Base-by-base conservation (phyloP, 2,797 vertebrate genomes). In the Diplodus puntazzo region DNA sequence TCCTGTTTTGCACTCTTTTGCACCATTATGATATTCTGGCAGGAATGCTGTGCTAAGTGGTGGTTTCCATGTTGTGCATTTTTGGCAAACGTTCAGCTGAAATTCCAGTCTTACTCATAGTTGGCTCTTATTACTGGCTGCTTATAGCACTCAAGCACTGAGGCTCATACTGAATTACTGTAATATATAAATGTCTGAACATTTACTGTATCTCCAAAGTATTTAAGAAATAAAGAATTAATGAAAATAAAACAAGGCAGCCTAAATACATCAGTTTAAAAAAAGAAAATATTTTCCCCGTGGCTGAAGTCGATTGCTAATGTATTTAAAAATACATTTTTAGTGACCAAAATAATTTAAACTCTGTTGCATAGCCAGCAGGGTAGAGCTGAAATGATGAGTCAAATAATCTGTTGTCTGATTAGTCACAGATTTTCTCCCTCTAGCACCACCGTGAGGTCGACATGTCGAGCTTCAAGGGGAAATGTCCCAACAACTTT, bases 1-100 rank as follows among this genome's bases (percentile, higher is more conserved):
- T 89, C 86, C 89, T 90, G 85, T 86, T 58, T 86, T 58, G 58
- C 71, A 62, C n/a, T 83, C 55, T 84, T 62, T 43, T 61, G 53
- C 25, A 39, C 71, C 70, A 25, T 69, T 81, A 61, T 79, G 68
- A 81, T 81, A 25, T 58, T 77, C 54, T 71, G 62, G 18, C 39
- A 76, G 58, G 61, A 42, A 49, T 34, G 43, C 18, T 30, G 61
- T 21, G 45, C 52, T 82, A 85, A 84, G 58, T 87, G 63, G 72
- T 80, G 61, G 54, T 80, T 82, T 89, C 80, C 84, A 85, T 80
- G n/a, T 61, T 67, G 25, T 67, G 50, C 75, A 69, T 77, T 84
- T 81, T 75, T 87, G 70, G 54, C 45, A 65, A 53, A 75, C 14
- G 5, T 63, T 67, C 69, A 64, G 21, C 20, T 75, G 57, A 79